Evolutionary conservation across 2,113 vertebrate species (phyloP), one percentile per base, ranked within the genome.

Genomic region (Corythoichthys haematopterus): DNA sequence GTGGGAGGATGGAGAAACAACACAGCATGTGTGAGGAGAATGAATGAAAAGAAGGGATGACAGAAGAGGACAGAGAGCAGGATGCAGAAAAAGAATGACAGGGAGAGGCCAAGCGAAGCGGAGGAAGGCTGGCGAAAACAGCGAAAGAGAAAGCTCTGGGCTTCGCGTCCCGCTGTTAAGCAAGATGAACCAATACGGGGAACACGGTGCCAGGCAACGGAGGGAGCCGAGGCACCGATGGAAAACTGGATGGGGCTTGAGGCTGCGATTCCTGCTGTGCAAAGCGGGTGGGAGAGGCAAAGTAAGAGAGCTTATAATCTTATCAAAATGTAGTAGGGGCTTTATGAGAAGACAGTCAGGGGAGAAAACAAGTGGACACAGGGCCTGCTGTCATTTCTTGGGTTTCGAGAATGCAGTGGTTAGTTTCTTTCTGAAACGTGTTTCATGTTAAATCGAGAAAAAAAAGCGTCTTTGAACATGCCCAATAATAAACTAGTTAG

Each of bases 131-230:
- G 63, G 66, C 64, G 2, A 65, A n/a, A 53, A 60, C 70, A 13
- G 69, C 61, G 65, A 74, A 77, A 74, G 74, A 36, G 56, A 51
- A 60, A 58, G 56, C 74, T 81, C 38, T 50, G 58, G 83, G 80
- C 76, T 82, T 64, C 37, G 16, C 12, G 36, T 72, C 79, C 75
- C 35, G 63, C 84, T 84, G 81, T 62, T 79, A 85, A 60, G 75
- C 83, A 86, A 89, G 81, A 83, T 84, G 81, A 81, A 85, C 78
- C 74, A 83, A 72, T 53, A 78, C 64, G 35, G 74, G 72, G 50
- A 84, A 63, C 70, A 8, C 36, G 61, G 80, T 70, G 76, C 66
- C 76, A 83, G 81, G 68, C 77, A 10, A 76, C 37, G 28, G 43
- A 75, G 74, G 78, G 71, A 80, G 78, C 50, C 0, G 50, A 53